These are phyloP conservation scores for Adelges cooleyi DNA, from an alignment of 1,140 invertebrate species.

Conservation along the genomic window DNA sequence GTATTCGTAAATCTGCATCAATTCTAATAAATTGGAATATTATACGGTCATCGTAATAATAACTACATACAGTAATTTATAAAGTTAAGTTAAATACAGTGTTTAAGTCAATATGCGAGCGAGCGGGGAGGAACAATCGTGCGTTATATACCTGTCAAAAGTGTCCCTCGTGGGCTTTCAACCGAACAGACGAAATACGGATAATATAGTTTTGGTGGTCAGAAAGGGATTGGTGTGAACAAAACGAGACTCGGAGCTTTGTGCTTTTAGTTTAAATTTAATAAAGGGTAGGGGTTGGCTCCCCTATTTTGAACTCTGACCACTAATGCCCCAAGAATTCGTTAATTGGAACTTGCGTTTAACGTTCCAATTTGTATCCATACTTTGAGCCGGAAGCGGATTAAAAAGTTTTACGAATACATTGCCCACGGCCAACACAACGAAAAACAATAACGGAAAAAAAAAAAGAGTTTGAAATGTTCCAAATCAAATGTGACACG, in stretches of 20 bases:
- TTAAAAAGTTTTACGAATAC: slow-evolving; percentile 3
- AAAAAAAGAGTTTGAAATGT: too few species aligned
- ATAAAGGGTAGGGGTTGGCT: slow-evolving; percentile 1
- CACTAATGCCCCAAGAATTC: neutral
- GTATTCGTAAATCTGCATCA: too few species aligned
- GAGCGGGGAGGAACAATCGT: too few species aligned
- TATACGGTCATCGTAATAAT: too few species aligned
- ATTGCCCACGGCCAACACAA: neutral
- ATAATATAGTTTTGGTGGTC: slow-evolving; percentile 5
- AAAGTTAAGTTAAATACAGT: too few species aligned
- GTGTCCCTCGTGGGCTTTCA: neutral
- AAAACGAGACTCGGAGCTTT: slow-evolving; percentile 5
- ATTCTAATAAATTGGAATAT: too few species aligned
- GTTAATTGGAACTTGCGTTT: slow-evolving; percentile 28
- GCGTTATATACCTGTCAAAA: too few species aligned
- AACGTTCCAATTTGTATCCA: slow-evolving; percentile 22
- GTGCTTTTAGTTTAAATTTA: slow-evolving; percentile 10
- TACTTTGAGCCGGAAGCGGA: neutral
- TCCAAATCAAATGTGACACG: too few species aligned
- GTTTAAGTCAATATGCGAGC: too few species aligned
- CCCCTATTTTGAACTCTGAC: slow-evolving; percentile 23
- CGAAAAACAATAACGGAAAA: too few species aligned
- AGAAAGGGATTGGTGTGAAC: slow-evolving; percentile 9
- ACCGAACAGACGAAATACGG: neutral
- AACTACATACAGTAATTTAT: too few species aligned